phyloP scores from a whole-genome alignment of 2,113 vertebrate species.

The Python bivittatus region DNA sequence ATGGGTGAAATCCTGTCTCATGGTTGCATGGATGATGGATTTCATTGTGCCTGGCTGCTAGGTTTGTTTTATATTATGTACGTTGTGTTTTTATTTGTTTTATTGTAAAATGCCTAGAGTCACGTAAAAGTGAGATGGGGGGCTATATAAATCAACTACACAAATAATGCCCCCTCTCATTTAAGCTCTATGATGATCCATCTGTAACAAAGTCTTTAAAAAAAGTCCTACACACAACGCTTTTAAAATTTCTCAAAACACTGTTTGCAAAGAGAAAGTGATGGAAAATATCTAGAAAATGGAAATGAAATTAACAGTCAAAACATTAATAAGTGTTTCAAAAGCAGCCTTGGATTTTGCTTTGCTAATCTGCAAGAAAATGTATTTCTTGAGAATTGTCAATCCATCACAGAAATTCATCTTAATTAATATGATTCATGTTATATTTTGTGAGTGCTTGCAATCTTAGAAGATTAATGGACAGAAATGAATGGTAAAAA shows the following conservation, averaged over 20 bases:
- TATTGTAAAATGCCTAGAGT: no score
- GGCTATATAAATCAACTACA: no score
- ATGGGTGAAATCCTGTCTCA: not conserved
- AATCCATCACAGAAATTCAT: constrained; percentile 49
- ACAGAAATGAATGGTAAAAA: constrained; percentile 54
- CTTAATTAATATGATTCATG: constrained; percentile 63
- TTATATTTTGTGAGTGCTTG: constrained; percentile 48
- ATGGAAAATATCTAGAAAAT: not conserved
- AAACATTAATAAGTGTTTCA: not conserved
- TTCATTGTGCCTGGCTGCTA: not conserved
- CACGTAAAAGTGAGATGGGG: no score
- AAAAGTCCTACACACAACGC: not conserved
- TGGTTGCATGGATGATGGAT: not conserved
- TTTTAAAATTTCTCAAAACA: constrained; percentile 33
- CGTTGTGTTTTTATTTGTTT: not conserved
- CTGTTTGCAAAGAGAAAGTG: not conserved
- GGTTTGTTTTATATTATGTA: not conserved
- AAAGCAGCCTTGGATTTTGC: constrained; percentile 39
- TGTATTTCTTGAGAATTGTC: constrained; percentile 30
- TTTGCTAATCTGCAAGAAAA: constrained; percentile 36
- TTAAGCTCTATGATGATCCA: not conserved
- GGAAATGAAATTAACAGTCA: not conserved
- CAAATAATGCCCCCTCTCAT: not conserved
- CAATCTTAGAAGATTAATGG: constrained; percentile 60
- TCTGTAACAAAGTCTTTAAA: not conserved